These are phyloP conservation scores for Emmelina monodactyla DNA, from an alignment of 2,888 invertebrate species.

Conservation along the genomic window DNA sequence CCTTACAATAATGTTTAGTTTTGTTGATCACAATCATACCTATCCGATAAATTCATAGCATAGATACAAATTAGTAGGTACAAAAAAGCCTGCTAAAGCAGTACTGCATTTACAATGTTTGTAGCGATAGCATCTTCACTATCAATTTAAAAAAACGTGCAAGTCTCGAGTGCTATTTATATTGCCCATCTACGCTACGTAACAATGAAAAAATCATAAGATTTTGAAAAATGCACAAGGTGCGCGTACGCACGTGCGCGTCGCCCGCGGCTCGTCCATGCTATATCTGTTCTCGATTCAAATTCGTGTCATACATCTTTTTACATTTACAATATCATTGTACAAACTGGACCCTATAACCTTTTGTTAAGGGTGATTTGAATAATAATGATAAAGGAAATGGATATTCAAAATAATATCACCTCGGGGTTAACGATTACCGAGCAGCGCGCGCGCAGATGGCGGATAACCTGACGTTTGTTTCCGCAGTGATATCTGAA, in stretches of 20 bases:
- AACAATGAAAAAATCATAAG: no score
- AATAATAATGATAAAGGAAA: constrained; percentile 58
- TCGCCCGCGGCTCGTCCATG: constrained; percentile 46
- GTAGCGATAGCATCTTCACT: no score
- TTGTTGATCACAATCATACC: no score
- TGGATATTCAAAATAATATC: constrained; percentile 65
- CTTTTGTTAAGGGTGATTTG: constrained; percentile 42
- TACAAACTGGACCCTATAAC: constrained; percentile 51
- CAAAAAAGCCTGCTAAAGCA: no score
- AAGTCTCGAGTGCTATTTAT: no score
- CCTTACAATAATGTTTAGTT: no score
- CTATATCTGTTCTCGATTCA: constrained; percentile 53
- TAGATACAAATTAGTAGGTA: no score
- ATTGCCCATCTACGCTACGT: no score
- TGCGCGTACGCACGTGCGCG: constrained; percentile 59
- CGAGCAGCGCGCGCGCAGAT: constrained; percentile 62
- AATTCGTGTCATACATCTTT: constrained; percentile 63
- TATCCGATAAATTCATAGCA: no score
- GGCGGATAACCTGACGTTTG: constrained; percentile 64
- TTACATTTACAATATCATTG: constrained; percentile 32
- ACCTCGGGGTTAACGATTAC: constrained; percentile 67
- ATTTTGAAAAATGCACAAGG: no score
- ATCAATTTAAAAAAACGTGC: no score
- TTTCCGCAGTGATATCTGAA: constrained; percentile 68
- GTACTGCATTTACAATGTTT: no score